Percentiles rank a stretch among this genome's conserved stretches.
phyloP scores from a whole-genome alignment of 2,113 vertebrate genomes.

The Emberiza fucata region DNA sequence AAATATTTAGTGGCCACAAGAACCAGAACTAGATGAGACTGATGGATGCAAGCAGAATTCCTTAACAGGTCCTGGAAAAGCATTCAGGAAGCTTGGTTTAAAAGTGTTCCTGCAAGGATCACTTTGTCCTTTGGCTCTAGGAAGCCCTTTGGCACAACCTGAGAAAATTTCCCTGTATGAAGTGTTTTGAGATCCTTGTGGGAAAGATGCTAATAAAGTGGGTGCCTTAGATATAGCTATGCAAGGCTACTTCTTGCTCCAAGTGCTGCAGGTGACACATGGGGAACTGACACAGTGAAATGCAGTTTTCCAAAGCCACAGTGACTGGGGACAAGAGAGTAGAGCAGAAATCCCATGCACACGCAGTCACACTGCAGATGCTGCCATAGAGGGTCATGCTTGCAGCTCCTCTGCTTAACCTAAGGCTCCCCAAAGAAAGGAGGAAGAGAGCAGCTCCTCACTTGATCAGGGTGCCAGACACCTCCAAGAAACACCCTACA shows the following conservation, averaged over 20 bases:
- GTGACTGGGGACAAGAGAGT: neutral
- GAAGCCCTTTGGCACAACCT: neutral
- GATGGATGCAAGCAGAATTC: neutral
- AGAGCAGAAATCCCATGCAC: neutral
- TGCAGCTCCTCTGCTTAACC: neutral
- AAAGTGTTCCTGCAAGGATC: neutral
- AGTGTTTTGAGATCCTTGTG: neutral
- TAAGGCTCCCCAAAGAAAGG: neutral
- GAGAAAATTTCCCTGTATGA: neutral
- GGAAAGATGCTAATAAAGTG: neutral
- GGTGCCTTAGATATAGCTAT: neutral
- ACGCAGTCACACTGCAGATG: rapidly evolving
- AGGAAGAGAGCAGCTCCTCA: neutral
- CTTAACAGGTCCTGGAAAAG: neutral
- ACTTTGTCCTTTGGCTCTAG: neutral
- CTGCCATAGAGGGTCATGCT: neutral
- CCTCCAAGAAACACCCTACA: neutral
- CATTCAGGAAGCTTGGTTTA: neutral
- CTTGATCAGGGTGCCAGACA: neutral
- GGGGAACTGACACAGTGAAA: neutral
- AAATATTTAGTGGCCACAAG: neutral
- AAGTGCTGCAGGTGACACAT: rapidly evolving
- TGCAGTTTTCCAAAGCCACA: neutral
- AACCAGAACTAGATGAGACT: neutral
- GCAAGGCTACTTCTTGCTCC: neutral